These are phyloP conservation scores for Pseudanteris insignis DNA, from an alignment of 2,888 invertebrate genomes.

Conservation along the genomic window DNA sequence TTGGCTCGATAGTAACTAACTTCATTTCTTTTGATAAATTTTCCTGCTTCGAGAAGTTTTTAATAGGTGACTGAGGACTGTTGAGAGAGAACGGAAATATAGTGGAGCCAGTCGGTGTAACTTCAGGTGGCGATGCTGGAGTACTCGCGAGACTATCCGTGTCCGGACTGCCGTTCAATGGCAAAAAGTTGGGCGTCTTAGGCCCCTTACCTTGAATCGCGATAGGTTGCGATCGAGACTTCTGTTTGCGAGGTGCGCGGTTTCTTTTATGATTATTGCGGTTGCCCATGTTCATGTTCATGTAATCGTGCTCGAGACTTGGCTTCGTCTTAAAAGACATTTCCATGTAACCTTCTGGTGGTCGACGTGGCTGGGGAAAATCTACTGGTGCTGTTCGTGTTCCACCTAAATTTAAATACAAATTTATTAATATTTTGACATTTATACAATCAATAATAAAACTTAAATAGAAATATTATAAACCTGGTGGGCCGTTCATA, in stretches of 20 bases:
- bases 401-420: slow-evolving; percentile 46
- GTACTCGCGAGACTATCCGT: slow-evolving; percentile 65
- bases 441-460: no score
- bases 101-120: slow-evolving; percentile 72
- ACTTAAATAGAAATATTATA: slow-evolving; percentile 9
- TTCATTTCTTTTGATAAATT: slow-evolving; percentile 1
- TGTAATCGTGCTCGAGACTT: slow-evolving; percentile 68
- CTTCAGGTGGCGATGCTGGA: slow-evolving; percentile 68
- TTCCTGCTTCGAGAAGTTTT: slow-evolving; percentile 61
- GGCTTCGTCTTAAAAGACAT: slow-evolving; percentile 70
- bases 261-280: slow-evolving; percentile 54
- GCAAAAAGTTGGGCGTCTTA: slow-evolving; percentile 65
- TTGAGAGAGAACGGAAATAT: slow-evolving; percentile 77
- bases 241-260: slow-evolving; percentile 62
- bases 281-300: slow-evolving; percentile 68
- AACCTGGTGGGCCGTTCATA: slow-evolving; percentile 65
- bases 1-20: neutral
- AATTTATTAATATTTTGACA: no score
- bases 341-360: slow-evolving; percentile 74
- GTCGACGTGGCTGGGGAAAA: slow-evolving; percentile 63
- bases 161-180: slow-evolving; percentile 64
- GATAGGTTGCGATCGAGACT: slow-evolving; percentile 73
- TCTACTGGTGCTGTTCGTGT: slow-evolving; percentile 65
- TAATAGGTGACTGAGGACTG: slow-evolving; percentile 74
- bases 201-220: slow-evolving; percentile 68